Percentiles rank a stretch among this genome's conserved stretches.
phyloP scores from a whole-genome alignment of 1,140 invertebrate genomes.

The Manduca sexta region DNA sequence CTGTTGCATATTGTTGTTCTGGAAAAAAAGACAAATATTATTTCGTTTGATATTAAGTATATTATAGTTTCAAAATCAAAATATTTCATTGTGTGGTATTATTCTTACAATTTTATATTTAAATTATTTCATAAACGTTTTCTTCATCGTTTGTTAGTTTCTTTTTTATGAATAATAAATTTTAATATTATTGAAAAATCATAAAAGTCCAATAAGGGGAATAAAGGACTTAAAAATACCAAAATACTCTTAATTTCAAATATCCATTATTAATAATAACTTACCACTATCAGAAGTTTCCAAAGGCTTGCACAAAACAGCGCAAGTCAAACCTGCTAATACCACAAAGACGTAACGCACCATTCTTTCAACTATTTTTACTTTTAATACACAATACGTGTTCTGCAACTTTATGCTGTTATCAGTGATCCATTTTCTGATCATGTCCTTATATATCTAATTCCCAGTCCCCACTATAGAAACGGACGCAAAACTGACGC shows the following conservation, averaged over 20 bases:
- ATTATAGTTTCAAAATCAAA: no score
- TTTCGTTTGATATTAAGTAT: no score
- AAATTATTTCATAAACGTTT: no score
- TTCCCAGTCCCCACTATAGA: not conserved
- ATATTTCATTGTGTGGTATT: no score
- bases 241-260: not conserved
- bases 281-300: constrained; percentile 6
- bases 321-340: constrained; percentile 3
- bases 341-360: constrained; percentile 3
- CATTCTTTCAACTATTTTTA: not conserved
- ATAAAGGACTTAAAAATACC: no score
- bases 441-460: not conserved
- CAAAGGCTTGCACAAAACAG: constrained; percentile 6
- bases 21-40: no score
- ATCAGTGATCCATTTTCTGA: not conserved
- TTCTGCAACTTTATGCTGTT: not conserved
- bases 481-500: constrained; percentile 11
- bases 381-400: not conserved
- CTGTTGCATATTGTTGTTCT: constrained; percentile 8
- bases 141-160: no score
- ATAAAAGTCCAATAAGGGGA: no score
- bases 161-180: no score
- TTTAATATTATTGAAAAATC: no score
- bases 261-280: not conserved
- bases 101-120: no score